Base-by-base conservation (phyloP, 2,888 invertebrate species). In the Portevinia maculata region DNA sequence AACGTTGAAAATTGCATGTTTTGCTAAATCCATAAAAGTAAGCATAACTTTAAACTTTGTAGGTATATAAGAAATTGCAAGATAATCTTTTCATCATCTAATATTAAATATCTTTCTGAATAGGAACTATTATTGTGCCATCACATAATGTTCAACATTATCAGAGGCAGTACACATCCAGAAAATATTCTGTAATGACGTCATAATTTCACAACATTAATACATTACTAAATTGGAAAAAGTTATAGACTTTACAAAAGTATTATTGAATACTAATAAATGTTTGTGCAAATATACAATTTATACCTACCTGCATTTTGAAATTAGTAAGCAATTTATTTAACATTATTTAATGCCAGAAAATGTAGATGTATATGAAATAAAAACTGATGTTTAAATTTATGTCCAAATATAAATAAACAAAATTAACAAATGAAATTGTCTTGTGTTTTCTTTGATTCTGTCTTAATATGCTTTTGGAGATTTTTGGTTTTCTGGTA, bases 121-220 rank as follows among this genome's bases (percentile, higher is more conserved):
- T 88, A 89, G 89, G 89, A 86, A 89, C 88, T 86, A 87, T 89
- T 86, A 81, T 89, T 87, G 84, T 88, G 85, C 89, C 89, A 86
- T 86, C 88, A 75, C 90, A 89, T 87, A 90, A 90, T 87, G 88
- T 90, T 71, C 90, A 90, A 84, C 90, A 90, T 86, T 90, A 89
- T 90, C 90, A 90, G 87, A 89, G 90, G 87, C 89, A 90, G 87
- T 90, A 88, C 86, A 86, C 89, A 64, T 86, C 89, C 73, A 89
- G 90, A 87, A 90, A 90, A 88, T 90, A 90, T 87, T 90, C 90
- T 78, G 89, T 90, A 73, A 86, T 89, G 85, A 87, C 89, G 85
- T 85, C 86, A 55, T 87, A 87, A 85, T 60, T 65, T 41, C 50
- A 70, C 70, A 73, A 78, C 59, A 79, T 79, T 62, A 79, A 64